Evolutionary conservation across 2,113 vertebrate species (phyloP), one percentile per base, ranked within the genome.

Genomic region (Plestiodon gilberti): DNA sequence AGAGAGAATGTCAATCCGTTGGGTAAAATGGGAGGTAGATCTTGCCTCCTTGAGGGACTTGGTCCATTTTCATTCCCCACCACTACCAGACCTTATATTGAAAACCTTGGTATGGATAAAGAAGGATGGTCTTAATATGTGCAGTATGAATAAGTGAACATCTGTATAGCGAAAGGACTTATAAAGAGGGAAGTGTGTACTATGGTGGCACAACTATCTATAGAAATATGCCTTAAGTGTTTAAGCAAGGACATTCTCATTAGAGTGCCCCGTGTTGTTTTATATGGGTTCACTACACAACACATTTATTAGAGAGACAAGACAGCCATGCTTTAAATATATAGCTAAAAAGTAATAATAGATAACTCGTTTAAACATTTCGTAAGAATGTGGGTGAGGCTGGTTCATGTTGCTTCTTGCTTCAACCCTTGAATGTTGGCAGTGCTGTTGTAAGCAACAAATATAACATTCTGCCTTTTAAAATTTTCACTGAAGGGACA

Each of bases 371-470:
- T 43, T 69, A 55, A 48, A 57, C 64, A 79, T 84, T 11, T 33
- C 14, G 48, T 25, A 25, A 7, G 35, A 71, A 86, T 73, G 52
- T 61, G 67, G 55, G 76, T 33, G 40, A 71, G 65, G 77, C 28
- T 86, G 10, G 28, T 59, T 59, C 84, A 48, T 71, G 84, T 71
- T 62, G 28, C 10, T 61, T 69, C 84, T 71, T 86, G 84, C 38
- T 73, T 71, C 77, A 61, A 28, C 18, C 30, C 43, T 48, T 86
- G 28, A 28, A 61, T 62, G 28, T 28, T 48, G 67, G 52, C 65
- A 79, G 67, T 14, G 17, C 65, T 9, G 55, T 33, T n/a, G 78
- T 10, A 15, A n/a, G 64, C 64, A 59, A 69, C 25, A 55, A 77
- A 57, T 59, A 35, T 25, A 59, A 71, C 55, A 33, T 43, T 59